Conservation (phyloP, 2,797 vertebrate species). For the Eremophila alpestris region DNA sequence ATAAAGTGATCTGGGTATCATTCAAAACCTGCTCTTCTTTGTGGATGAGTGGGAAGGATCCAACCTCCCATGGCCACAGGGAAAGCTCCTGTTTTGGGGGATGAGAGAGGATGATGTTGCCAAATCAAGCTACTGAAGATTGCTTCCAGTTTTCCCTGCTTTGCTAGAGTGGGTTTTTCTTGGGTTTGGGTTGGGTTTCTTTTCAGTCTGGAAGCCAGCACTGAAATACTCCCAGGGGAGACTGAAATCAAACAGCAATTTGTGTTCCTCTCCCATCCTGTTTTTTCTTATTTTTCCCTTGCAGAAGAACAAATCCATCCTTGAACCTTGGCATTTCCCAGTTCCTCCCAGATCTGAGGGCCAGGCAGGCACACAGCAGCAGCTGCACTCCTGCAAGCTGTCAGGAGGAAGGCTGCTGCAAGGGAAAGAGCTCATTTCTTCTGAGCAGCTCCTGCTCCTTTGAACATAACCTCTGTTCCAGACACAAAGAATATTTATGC, state of each 20-base stretch:
- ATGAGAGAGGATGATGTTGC: not conserved
- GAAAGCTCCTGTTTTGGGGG: not conserved
- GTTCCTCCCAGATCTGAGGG: constrained; percentile 1
- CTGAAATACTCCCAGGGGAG: constrained; percentile 22
- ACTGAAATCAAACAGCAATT: constrained; percentile 33
- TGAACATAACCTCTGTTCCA: constrained; percentile 13
- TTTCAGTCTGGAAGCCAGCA: not conserved
- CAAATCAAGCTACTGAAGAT: not conserved
- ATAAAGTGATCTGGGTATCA: not conserved
- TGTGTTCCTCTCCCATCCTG: constrained; percentile 22
- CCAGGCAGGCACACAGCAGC: constrained; percentile 3
- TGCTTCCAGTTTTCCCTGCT: not conserved
- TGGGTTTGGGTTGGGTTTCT: not conserved
- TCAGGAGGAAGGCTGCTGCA: not conserved
- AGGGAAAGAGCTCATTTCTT: constrained; percentile 15
- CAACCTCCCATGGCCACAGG: not conserved
- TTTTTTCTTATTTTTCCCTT: constrained; percentile 32
- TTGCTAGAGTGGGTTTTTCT: not conserved
- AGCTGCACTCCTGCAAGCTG: constrained; percentile 9
- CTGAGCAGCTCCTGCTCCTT: not conserved
- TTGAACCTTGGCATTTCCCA: constrained; percentile 11
- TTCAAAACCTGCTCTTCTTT: not conserved
- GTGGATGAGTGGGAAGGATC: not conserved
- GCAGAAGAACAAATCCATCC: constrained; percentile 31
- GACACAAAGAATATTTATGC: not conserved